Base-by-base conservation (phyloP, 2,888 invertebrate genomes). In the Allophyes oxyacanthae region DNA sequence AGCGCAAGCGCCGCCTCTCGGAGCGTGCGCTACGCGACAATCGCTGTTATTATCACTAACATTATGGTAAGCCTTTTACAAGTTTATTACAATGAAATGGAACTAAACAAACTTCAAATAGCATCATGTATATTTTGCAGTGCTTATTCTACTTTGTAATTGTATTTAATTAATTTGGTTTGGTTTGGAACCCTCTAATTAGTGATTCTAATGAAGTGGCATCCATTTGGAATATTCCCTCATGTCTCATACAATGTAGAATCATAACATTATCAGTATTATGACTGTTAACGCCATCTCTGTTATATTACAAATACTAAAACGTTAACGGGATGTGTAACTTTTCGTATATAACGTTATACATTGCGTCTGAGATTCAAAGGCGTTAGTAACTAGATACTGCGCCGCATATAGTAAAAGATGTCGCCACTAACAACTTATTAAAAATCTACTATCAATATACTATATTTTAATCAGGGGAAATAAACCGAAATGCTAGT, bases 1-100 rank as follows among this genome's bases (percentile, higher is more conserved):
- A 42, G 53, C 77, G 77, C 66, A 73, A 52, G 69, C 77, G 77
- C 69, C 58, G 52, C 45, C 56, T 20, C 34, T 32, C 40, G 15
- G 20, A 34, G 8, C 44, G 41, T 57, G 66, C 30, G 66, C 30
- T 49, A 41, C 44, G 45, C 65, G 44, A 66, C 38, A 63, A 42
- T 38, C 37, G 52, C 37, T 62, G 9, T 10, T 67, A 67, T 44
- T 32, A 33, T 48, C 64, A 34, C 52, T 34, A 34, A 51, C 42
- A 38, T 5, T 37, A 20, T 8, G 20, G 48, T 25, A 6, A 28
- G 6, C 36, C 8, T 9, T 36, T 1, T 8, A 46, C 37, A 53
- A 26, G 14, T 7, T 20, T 28, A 1, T 3, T 36, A 25, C 46
- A 52, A 53, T 48, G 11, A n/a, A 58, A 58, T 38, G 13, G 20